phyloP scores from a whole-genome alignment of 30 jellyfish, hydroid and myxozoan genomes.

The Sanderia malayensis region DNA sequence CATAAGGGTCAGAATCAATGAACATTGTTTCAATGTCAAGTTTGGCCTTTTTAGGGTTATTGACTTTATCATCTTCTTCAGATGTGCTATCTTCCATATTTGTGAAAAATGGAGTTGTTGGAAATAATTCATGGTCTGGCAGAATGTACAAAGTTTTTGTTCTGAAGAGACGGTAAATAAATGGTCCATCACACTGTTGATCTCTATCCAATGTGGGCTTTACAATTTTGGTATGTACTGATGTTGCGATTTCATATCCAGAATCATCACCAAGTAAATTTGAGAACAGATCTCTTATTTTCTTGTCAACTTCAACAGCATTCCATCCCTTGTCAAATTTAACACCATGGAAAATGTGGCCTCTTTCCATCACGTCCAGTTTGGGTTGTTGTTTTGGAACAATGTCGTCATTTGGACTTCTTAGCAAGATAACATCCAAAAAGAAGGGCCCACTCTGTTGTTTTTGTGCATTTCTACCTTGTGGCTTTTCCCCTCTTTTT shows the following conservation, averaged over 20 bases:
- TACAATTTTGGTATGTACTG: no score
- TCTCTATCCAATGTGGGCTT: slow-evolving; percentile 14
- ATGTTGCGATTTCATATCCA: no score
- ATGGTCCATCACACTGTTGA: slow-evolving; percentile 12
- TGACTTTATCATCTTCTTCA: no score
- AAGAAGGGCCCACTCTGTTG: neutral
- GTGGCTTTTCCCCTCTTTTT: no score
- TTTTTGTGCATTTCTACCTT: no score
- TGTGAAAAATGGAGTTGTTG: no score
- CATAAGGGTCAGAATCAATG: slow-evolving; percentile 12
- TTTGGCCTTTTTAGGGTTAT: no score
- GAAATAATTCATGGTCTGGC: slow-evolving; percentile 24
- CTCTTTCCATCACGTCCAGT: slow-evolving; percentile 20
- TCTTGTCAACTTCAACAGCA: neutral
- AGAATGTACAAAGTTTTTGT: slow-evolving; percentile 11
- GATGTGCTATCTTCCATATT: no score
- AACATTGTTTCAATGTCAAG: no score
- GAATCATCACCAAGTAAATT: slow-evolving; percentile 10
- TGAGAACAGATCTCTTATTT: neutral
- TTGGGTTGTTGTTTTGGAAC: slow-evolving; percentile 8
- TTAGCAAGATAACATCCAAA: neutral
- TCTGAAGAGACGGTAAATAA: slow-evolving; percentile 14
- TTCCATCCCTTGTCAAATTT: slow-evolving; percentile 20
- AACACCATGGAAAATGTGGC: slow-evolving; percentile 28
- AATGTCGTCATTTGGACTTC: neutral